Base-by-base conservation (phyloP, 2,113 vertebrate species). In the Bubo scandiacus region DNA sequence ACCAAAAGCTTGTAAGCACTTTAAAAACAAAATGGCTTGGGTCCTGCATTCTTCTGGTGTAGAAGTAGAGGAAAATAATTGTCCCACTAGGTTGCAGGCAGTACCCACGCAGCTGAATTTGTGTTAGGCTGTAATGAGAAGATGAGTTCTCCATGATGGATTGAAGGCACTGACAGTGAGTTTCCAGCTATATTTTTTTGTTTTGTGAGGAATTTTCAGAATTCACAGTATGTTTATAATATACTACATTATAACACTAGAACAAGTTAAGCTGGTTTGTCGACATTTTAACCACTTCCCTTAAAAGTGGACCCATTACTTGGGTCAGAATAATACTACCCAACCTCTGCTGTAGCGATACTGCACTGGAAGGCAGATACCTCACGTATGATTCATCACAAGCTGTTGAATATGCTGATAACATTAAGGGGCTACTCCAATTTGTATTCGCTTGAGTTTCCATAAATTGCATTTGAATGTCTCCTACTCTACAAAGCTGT, bases 401-500 rank as follows among this genome's bases (percentile, higher is more conserved):
- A 95, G 73, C 68, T 70, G 61, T 54, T 19, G 16, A 78, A 81
- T 70, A 89, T 73, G 30, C 62, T 90, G 55, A 32, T 86, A 91
- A 70, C 67, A 49, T 30, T 86, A 38, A 93, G 49, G 40, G 55
- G 38, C 81, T 85, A 23, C 70, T 94, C 52, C 83, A 80, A 62
- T 54, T 95, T 94, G 66, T 94, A 47, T 97, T 89, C 83, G 77
- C 67, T 87, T 84, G 57, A 87, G 54, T 51, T 92, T 77, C 90
- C 66, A 67, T 88, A 83, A 95, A 72, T 95, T 89, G 65, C 54
- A 85, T 90, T 59, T 94, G 88, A 97, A 93, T 66, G 27, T 86
- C 79, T 86, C 86, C 29, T 82, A 45, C 54, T 91, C 89, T 91
- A 83, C 85, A 66, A 87, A 93, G 81, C 94, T 86, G 63, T 94